These are phyloP conservation scores for Periophthalmodon schlosseri DNA, from an alignment of 2,113 vertebrate species.

Conservation along the genomic window DNA sequence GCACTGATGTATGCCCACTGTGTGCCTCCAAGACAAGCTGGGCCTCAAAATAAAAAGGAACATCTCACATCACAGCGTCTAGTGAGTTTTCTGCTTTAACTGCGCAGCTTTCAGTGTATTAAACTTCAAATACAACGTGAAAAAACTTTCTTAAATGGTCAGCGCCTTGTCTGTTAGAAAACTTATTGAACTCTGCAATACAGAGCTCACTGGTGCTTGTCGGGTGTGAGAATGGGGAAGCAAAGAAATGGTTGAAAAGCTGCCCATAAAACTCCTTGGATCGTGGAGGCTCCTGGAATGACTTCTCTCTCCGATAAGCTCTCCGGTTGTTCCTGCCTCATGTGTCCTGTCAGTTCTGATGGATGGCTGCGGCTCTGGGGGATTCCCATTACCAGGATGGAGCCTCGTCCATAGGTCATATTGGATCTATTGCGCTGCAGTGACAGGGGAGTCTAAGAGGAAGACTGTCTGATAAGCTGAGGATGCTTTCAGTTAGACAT, in stretches of 20 bases:
- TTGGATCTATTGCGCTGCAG: slow-evolving; percentile 14
- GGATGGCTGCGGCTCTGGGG: slow-evolving; percentile 51
- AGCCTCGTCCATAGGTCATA: slow-evolving; percentile 39
- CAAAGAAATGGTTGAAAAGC: slow-evolving; percentile 30
- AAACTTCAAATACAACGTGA: background rate
- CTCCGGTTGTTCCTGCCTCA: background rate
- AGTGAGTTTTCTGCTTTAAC: background rate
- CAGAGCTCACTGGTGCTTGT: slow-evolving; percentile 35
- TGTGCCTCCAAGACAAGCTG: background rate
- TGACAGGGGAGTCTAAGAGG: slow-evolving; percentile 34
- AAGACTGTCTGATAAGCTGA: slow-evolving; percentile 21
- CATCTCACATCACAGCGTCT: background rate
- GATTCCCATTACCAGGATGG: slow-evolving; percentile 62
- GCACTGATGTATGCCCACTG: background rate
- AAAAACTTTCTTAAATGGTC: background rate
- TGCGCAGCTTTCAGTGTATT: background rate
- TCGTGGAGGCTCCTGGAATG: slow-evolving; percentile 19
- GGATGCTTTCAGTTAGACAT: slow-evolving; percentile 18
- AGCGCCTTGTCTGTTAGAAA: slow-evolving; percentile 33
- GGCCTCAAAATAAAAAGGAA: background rate
- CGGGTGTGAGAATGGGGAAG: slow-evolving; percentile 26
- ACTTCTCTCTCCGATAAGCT: slow-evolving; percentile 7
- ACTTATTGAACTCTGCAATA: background rate
- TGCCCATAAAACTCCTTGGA: slow-evolving; percentile 33
- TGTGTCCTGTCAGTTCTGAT: slow-evolving; percentile 43